Conservation (phyloP, 2,888 invertebrate species). For the Antheraea yamamai region DNA sequence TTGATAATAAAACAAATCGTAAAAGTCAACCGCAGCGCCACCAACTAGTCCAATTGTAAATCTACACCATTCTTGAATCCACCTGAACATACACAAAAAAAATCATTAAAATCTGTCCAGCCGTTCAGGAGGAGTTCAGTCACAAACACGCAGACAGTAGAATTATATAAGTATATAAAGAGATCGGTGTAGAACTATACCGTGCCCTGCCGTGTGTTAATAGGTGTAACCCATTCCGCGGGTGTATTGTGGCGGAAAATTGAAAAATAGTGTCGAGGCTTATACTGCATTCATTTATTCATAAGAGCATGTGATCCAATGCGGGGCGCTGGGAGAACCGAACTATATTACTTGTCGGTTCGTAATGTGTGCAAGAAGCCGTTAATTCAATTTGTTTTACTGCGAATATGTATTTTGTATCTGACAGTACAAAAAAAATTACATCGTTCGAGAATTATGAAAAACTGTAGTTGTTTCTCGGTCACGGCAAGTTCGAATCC, state of each 20-base stretch:
- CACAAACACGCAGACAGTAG: too few relatives aligned
- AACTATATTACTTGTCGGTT: not conserved
- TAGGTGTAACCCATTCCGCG: conserved; percentile 51
- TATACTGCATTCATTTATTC: conserved; percentile 73
- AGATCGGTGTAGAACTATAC: not conserved
- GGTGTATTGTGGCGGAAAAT: conserved; percentile 76
- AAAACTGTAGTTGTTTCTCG: not conserved
- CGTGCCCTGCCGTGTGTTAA: not conserved
- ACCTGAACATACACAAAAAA: too few relatives aligned
- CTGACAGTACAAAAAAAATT: not conserved
- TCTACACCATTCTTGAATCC: too few relatives aligned
- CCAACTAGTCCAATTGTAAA: too few relatives aligned
- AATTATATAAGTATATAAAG: too few relatives aligned
- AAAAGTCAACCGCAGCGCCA: too few relatives aligned
- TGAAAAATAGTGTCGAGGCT: conserved; percentile 67
- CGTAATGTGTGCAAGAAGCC: not conserved
- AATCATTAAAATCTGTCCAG: too few relatives aligned
- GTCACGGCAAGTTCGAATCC: too few relatives aligned
- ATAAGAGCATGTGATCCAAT: conserved; percentile 55
- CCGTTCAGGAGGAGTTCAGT: too few relatives aligned
- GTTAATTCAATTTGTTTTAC: not conserved
- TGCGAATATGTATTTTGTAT: not conserved
- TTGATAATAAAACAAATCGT: too few relatives aligned
- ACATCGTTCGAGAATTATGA: not conserved
- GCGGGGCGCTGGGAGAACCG: conserved; percentile 23